phyloP scores from a whole-genome alignment of 2,888 invertebrate genomes.

The Saturnia pavonia region DNA sequence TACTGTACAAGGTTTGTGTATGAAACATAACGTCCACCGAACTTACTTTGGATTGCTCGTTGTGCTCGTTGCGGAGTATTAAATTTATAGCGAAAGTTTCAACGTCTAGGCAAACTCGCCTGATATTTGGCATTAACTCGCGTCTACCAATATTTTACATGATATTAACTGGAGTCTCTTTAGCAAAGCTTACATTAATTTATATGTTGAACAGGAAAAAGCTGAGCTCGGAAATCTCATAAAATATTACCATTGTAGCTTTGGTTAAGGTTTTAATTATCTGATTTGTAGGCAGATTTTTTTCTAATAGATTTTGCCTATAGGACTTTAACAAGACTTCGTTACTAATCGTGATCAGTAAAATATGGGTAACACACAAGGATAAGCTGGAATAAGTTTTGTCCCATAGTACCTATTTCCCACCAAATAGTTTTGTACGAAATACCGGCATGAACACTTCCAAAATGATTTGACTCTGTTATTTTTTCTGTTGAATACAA shows the following conservation, averaged over 20 bases:
- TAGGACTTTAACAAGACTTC: neutral
- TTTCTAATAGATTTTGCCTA: too few relatives aligned
- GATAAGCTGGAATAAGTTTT: neutral
- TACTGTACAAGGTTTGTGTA: neutral
- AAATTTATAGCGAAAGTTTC: constrained; percentile 19
- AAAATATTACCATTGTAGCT: too few relatives aligned
- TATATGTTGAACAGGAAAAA: neutral
- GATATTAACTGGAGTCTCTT: constrained; percentile 1
- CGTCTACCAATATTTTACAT: constrained; percentile 11
- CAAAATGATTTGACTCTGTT: neutral
- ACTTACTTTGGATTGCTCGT: constrained; percentile 6
- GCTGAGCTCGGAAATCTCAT: neutral
- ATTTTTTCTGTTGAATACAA: neutral
- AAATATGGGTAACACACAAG: too few relatives aligned
- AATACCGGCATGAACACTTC: neutral
- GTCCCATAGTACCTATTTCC: neutral
- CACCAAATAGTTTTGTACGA: neutral
- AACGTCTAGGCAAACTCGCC: constrained; percentile 12
- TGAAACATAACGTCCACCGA: neutral
- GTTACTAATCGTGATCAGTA: neutral
- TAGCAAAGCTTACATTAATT: constrained; percentile 1
- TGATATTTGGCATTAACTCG: constrained; percentile 18
- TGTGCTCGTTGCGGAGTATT: constrained; percentile 7
- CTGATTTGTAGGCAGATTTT: too few relatives aligned
- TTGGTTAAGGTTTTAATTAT: too few relatives aligned